Base-by-base conservation (phyloP, 2,113 vertebrate genomes). In the Neogale vison region DNA sequence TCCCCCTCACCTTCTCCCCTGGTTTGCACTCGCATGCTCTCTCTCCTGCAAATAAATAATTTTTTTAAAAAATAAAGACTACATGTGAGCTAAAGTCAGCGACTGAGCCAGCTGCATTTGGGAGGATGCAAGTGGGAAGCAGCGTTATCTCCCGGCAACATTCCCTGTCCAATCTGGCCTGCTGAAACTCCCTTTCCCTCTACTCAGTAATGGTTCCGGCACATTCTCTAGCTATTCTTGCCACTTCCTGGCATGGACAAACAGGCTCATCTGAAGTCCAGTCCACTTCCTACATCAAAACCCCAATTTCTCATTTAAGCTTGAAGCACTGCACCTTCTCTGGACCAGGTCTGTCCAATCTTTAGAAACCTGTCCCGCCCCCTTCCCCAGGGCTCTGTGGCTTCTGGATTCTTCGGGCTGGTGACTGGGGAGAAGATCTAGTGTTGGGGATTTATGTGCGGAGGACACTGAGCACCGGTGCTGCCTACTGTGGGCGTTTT, bases 161-260 rank as follows among this genome's bases (percentile, higher is more conserved):
- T 84, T 85, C 34, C 2, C 36, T 92, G 93, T 76, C 20, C 42
- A 50, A 59, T 94, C 42, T 34, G 17, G 4, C 93, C 36, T 55
- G n/a, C 45, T 85, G 31, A 79, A 71, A 47, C 29, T 36, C n/a
- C 29, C 8, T 55, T 95, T 57, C 52, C 47, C 79, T 55, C 31
- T 8, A n/a, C 76, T 90, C 9, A 14, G 18, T 50, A 65, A 61
- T 50, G 63, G 77, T 85, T 72, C 17, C 61, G 79, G 31, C 21
- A 42, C 69, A 34, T 67, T 72, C 55, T 69, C 36, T 14, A 92
- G n/a, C 47, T 96, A 42, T 57, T 93, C 36, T 93, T 67, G 45
- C 11, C 26, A 63, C 31, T 65, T 59, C 14, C 45, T 90, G 47
- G 20, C 85, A 77, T 82, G 92, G 61, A 76, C 84, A 92, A 39